Evolutionary conservation across 1,140 invertebrate genomes (phyloP).

Genomic region (Diorhabda elongata): DNA sequence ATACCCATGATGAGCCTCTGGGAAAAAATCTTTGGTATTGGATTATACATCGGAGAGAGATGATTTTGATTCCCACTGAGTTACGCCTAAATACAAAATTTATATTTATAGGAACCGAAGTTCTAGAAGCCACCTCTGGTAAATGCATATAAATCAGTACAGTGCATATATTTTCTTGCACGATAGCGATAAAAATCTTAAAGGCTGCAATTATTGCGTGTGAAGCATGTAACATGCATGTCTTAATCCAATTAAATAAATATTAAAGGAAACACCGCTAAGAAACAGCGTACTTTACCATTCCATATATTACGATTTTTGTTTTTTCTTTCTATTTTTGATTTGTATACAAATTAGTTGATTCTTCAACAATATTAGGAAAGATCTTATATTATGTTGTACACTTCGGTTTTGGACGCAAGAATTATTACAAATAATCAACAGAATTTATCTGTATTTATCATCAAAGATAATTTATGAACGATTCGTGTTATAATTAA

Average conservation of each 20-base stretch:
- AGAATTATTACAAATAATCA: no score
- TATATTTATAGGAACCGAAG: not conserved
- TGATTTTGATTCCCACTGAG: no score
- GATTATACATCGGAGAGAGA: no score
- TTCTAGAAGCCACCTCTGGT: not conserved
- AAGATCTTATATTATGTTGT: no score
- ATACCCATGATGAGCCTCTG: no score
- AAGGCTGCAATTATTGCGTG: conserved; percentile 8
- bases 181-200: conserved; percentile 9
- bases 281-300: not conserved
- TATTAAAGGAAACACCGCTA: conserved; percentile 3
- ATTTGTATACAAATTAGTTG: no score
- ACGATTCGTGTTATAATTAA: not conserved
- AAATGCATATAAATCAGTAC: conserved; percentile 2
- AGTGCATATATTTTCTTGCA: conserved; percentile 1
- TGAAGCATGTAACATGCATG: conserved; percentile 4
- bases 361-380: no score
- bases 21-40: no score
- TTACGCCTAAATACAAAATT: not conserved
- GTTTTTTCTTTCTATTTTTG: not conserved
- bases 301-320: not conserved
- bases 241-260: conserved; percentile 14
- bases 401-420: no score
- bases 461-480: no score
- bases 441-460: no score